Percentiles rank a stretch among this genome's conserved stretches.
These are phyloP conservation scores for Plebejus melissa DNA, from an alignment of 2,888 invertebrate species.

Conservation along the genomic window DNA sequence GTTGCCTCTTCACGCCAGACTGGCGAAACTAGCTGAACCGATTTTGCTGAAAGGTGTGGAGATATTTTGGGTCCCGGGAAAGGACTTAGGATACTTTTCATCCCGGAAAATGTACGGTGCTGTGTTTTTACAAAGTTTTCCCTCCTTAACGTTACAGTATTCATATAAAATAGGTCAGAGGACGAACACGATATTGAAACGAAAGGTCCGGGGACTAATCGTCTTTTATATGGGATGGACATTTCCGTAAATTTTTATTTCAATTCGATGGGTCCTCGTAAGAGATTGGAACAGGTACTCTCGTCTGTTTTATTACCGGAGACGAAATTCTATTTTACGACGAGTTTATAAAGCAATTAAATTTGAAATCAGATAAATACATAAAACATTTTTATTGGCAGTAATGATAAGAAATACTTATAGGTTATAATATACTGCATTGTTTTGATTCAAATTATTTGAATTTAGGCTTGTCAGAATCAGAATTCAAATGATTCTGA, in stretches of 20 bases:
- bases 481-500: too few species aligned
- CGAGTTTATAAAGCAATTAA: background rate
- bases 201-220: background rate
- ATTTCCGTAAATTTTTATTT: background rate
- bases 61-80: too few species aligned
- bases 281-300: conserved; percentile 1
- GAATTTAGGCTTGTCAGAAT: too few species aligned
- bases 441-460: too few species aligned
- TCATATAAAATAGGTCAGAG: background rate
- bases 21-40: too few species aligned
- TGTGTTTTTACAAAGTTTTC: background rate
- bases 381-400: background rate
- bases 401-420: background rate
- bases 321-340: background rate
- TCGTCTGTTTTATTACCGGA: conserved; percentile 5
- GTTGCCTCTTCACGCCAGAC: too few species aligned
- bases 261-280: background rate
- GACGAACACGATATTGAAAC: background rate
- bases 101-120: too few species aligned
- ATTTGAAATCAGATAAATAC: background rate
- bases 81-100: too few species aligned
- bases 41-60: too few species aligned
- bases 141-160: background rate
- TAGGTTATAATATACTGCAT: too few species aligned
- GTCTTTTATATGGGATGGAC: background rate